Evolutionary conservation across 2,888 invertebrate genomes (phyloP).

Genomic region (Beris chalybata): DNA sequence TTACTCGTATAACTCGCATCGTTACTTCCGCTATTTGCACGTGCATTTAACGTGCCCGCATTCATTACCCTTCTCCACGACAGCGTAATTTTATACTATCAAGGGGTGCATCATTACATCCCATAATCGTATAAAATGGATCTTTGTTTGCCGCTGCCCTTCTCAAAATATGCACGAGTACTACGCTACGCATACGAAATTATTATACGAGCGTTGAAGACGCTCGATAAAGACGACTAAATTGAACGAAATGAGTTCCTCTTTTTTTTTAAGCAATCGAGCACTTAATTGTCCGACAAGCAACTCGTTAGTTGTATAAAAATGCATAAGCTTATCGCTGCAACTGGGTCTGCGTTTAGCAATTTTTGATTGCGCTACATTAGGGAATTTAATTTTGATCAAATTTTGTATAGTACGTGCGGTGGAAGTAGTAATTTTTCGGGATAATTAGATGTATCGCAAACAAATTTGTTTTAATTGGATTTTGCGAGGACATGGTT

Average conservation of each 20-base stretch:
- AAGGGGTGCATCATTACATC: constrained; percentile 14
- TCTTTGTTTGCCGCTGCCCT: no score
- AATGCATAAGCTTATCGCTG: constrained; percentile 5
- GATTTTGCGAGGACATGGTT: no score
- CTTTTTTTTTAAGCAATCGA: constrained; percentile 13
- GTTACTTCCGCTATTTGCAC: constrained; percentile 31
- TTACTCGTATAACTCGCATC: constrained; percentile 30
- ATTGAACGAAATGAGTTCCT: constrained; percentile 18
- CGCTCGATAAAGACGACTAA: not conserved
- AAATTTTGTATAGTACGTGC: no score
- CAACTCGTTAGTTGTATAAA: constrained; percentile 14
- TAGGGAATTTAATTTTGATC: no score
- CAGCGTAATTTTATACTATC: constrained; percentile 27
- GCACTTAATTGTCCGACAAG: constrained; percentile 30
- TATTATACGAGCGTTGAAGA: no score
- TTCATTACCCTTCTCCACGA: constrained; percentile 29
- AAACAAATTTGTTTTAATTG: no score
- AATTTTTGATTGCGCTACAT: no score
- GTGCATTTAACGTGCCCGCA: constrained; percentile 28
- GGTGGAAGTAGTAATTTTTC: no score
- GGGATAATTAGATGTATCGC: no score
- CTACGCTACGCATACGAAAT: no score
- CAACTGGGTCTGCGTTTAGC: constrained; percentile 1
- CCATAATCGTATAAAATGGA: no score
- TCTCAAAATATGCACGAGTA: no score